Conservation (phyloP, 2,888 invertebrate species). For the Euplagia quadripunctaria region DNA sequence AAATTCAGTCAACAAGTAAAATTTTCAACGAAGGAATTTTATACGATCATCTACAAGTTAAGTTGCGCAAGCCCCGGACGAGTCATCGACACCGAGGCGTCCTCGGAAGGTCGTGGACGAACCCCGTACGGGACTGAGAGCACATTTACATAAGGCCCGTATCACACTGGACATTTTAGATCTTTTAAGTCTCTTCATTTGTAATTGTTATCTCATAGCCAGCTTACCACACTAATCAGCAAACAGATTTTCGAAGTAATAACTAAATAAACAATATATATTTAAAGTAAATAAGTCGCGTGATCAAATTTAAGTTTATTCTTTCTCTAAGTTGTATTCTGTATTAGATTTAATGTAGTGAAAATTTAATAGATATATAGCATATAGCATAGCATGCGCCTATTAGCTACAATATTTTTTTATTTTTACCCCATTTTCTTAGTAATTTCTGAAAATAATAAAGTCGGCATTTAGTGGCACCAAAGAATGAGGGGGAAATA, state of each 20-base stretch:
- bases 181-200: background rate
- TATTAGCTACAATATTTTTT: too few relatives aligned
- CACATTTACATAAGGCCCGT: constrained; percentile 41
- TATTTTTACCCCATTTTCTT: background rate
- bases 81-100: constrained; percentile 74
- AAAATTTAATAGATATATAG: too few relatives aligned
- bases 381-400: too few relatives aligned
- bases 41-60: constrained; percentile 47
- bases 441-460: background rate
- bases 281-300: background rate
- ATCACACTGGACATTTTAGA: constrained; percentile 8
- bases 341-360: background rate
- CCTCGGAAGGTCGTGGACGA: constrained; percentile 72
- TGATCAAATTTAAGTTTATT: background rate
- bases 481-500: background rate
- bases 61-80: constrained; percentile 65
- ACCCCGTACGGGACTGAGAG: constrained; percentile 56
- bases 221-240: too few relatives aligned
- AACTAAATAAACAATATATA: background rate
- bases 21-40: constrained; percentile 9
- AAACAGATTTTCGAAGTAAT: too few relatives aligned
- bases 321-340: background rate
- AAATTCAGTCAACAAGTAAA: constrained; percentile 7
- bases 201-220: background rate
- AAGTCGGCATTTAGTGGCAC: background rate